Evolutionary conservation across 2,113 vertebrate species (phyloP).

Genomic region (Stigmatopora argus): DNA sequence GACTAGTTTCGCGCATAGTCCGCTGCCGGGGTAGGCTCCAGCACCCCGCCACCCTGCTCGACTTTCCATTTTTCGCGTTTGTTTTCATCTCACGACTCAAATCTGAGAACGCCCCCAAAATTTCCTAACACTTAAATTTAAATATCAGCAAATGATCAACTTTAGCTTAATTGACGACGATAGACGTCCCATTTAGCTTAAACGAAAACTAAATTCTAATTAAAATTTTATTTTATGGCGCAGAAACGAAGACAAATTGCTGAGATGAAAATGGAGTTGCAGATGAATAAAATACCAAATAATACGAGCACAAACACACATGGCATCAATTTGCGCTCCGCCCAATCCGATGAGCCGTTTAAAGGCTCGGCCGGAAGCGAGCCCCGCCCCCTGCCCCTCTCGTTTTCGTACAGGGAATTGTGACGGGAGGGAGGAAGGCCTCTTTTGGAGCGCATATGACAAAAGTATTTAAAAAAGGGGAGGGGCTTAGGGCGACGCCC

Average conservation of each 20-base stretch:
- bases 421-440: background rate
- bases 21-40: too few species aligned
- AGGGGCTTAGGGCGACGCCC: background rate
- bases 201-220: too few species aligned
- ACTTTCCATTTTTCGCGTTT: too few species aligned
- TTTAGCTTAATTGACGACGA: too few species aligned
- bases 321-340: background rate
- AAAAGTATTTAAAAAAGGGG: background rate
- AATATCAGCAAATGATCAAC: too few species aligned
- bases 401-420: background rate
- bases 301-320: slow-evolving; percentile 3
- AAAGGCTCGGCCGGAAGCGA: background rate
- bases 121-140: too few species aligned
- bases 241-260: background rate
- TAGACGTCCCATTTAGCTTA: too few species aligned
- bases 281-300: background rate
- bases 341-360: background rate
- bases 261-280: background rate
- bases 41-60: too few species aligned
- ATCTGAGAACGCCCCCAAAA: too few species aligned
- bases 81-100: too few species aligned
- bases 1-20: too few species aligned
- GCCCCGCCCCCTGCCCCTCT: background rate
- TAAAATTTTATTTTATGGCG: background rate
- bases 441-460: background rate